Conservation (phyloP, 2,888 invertebrate species). For the Auanema freiburgensis region DNA sequence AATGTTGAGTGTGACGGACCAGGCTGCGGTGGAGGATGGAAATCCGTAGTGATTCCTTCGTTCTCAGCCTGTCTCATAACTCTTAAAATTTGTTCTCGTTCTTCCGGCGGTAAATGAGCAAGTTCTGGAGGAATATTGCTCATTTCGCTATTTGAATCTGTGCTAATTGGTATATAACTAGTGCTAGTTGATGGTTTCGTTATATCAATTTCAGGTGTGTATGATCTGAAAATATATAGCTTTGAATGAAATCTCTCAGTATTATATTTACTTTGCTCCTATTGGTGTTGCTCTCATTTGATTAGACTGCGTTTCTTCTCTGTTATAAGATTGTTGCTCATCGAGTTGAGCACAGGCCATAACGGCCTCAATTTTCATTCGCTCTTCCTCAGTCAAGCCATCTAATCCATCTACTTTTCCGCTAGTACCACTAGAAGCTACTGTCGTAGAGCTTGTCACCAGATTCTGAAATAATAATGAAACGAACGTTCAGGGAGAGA, state of each 20-base stretch:
- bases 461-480: no score
- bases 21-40: not conserved
- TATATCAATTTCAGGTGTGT: no score
- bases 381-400: conserved; percentile 71
- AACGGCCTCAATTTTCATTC: conserved; percentile 71
- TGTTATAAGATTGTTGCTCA: no score
- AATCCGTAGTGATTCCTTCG: not conserved
- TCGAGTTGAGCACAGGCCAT: conserved; percentile 64
- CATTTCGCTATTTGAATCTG: not conserved
- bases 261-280: not conserved
- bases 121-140: conserved; percentile 38
- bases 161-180: not conserved
- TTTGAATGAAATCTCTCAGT: not conserved
- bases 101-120: conserved; percentile 70
- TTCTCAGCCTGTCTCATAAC: conserved; percentile 73
- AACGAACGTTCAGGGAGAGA: no score
- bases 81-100: conserved; percentile 71
- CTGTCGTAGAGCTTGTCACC: no score
- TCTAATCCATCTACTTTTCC: conserved; percentile 47
- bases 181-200: not conserved
- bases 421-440: no score
- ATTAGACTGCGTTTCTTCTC: no score
- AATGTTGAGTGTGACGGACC: not conserved
- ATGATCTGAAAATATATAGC: not conserved
- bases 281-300: no score